Conservation (phyloP, 2,888 invertebrate genomes). For the Nemotelus pantherinus region DNA sequence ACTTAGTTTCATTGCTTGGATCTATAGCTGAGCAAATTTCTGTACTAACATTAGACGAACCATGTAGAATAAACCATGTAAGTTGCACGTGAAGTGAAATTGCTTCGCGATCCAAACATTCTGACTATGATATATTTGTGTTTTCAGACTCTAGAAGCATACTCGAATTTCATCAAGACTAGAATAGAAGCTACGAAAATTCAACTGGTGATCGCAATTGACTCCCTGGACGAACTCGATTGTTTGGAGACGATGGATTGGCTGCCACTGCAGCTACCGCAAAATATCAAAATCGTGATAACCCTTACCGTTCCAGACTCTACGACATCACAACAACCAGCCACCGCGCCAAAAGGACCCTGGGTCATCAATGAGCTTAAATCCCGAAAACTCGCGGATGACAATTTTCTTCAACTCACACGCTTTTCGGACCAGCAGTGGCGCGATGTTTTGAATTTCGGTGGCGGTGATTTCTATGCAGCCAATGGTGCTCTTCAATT, state of each 20-base stretch:
- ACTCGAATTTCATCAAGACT: constrained; percentile 70
- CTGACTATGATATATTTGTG: background rate
- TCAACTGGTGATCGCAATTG: constrained; percentile 77
- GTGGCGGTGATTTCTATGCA: constrained; percentile 62
- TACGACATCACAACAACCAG: background rate
- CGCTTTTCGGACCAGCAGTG: constrained; percentile 62
- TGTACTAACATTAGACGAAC: constrained; percentile 74
- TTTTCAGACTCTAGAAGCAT: constrained; percentile 76
- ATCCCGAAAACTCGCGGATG: constrained; percentile 58
- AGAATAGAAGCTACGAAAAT: constrained; percentile 62
- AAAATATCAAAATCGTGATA: constrained; percentile 77
- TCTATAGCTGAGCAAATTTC: constrained; percentile 81
- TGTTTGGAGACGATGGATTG: constrained; percentile 72
- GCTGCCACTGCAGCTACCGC: constrained; percentile 79
- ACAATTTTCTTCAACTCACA: constrained; percentile 60
- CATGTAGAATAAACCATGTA: constrained; percentile 72
- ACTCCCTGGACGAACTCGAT: constrained; percentile 75
- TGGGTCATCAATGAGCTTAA: constrained; percentile 55
- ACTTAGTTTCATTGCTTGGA: constrained; percentile 69
- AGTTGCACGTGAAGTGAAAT: constrained; percentile 55
- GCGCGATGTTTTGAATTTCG: constrained; percentile 62
- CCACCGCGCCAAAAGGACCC: constrained; percentile 28
- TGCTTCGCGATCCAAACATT: background rate
- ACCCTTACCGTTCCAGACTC: constrained; percentile 51
- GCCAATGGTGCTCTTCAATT: constrained; percentile 61